These are phyloP conservation scores for Cosmopolites sordidus DNA, from an alignment of 2,888 invertebrate genomes.

Conservation along the genomic window DNA sequence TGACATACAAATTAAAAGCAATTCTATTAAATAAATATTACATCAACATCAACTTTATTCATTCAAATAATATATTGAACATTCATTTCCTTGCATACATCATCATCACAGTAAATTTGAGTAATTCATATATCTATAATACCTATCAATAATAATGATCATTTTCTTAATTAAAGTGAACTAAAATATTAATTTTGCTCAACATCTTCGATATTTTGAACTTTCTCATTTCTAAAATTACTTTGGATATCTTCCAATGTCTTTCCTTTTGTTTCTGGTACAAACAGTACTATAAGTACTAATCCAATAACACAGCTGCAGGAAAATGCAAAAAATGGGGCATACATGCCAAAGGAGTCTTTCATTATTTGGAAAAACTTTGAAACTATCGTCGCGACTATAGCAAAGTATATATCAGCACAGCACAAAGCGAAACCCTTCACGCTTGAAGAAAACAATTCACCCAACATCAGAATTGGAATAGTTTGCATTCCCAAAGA, in stretches of 20 bases:
- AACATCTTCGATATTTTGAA: too few species aligned
- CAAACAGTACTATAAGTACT: slow-evolving; percentile 21
- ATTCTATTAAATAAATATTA: too few species aligned
- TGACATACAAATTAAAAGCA: too few species aligned
- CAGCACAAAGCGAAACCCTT: slow-evolving; percentile 58
- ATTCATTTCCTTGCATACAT: too few species aligned
- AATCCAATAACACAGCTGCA: slow-evolving; percentile 18
- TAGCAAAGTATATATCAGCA: slow-evolving; percentile 52
- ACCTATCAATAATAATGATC: too few species aligned
- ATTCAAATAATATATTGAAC: too few species aligned
- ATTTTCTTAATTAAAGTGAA: too few species aligned
- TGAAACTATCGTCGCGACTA: slow-evolving; percentile 50
- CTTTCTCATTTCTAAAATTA: slow-evolving; percentile 28
- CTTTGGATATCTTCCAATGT: slow-evolving; percentile 27
- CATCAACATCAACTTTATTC: too few species aligned
- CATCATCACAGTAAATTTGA: too few species aligned
- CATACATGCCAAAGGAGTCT: slow-evolving; percentile 35
- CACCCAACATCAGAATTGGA: slow-evolving; percentile 53
- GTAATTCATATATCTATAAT: too few species aligned
- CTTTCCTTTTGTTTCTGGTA: slow-evolving; percentile 29
- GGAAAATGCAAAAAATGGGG: slow-evolving; percentile 25
- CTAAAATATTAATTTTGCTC: too few species aligned
- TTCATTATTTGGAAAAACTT: slow-evolving; percentile 53
- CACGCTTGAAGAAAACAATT: slow-evolving; percentile 55
- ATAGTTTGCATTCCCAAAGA: slow-evolving; percentile 54